These are phyloP conservation scores for Eubucco bourcierii DNA, from an alignment of 2,113 vertebrate species.

Conservation along the genomic window DNA sequence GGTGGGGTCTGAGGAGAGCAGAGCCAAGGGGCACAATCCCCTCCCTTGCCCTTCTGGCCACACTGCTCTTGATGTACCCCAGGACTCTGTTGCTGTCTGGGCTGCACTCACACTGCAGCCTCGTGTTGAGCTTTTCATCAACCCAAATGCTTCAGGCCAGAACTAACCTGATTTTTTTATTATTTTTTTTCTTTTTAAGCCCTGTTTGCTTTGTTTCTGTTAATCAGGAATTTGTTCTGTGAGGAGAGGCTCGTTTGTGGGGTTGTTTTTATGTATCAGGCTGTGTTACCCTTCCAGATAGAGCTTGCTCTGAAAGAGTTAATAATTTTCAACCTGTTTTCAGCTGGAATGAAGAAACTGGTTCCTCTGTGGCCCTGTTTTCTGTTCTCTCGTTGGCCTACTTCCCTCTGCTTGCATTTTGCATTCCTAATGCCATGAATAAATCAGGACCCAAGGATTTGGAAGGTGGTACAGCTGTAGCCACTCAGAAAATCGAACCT, in stretches of 20 bases:
- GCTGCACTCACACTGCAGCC: no score
- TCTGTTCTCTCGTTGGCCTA: slow-evolving; percentile 67
- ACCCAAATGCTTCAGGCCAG: not conserved
- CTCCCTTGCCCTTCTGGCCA: no score
- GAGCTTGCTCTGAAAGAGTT: slow-evolving; percentile 15
- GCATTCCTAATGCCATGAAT: slow-evolving; percentile 73
- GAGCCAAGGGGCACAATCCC: no score
- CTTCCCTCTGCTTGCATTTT: slow-evolving; percentile 68
- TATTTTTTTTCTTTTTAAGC: not conserved
- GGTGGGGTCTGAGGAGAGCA: no score
- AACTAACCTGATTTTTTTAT: not conserved
- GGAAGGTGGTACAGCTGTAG: slow-evolving; percentile 68
- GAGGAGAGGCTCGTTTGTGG: not conserved
- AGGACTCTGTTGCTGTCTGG: no score
- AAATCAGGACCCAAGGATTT: slow-evolving; percentile 68
- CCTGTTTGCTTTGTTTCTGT: not conserved
- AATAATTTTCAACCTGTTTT: slow-evolving; percentile 60
- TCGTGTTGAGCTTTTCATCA: no score
- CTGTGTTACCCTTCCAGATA: not conserved
- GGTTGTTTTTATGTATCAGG: not conserved
- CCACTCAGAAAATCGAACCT: slow-evolving; percentile 52
- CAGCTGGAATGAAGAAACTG: slow-evolving; percentile 50
- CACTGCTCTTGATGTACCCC: no score
- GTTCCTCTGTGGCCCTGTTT: slow-evolving; percentile 52
- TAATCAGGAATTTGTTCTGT: not conserved